phyloP scores from a whole-genome alignment of 2,113 vertebrate species.

The Dipodomys stephensi region DNA sequence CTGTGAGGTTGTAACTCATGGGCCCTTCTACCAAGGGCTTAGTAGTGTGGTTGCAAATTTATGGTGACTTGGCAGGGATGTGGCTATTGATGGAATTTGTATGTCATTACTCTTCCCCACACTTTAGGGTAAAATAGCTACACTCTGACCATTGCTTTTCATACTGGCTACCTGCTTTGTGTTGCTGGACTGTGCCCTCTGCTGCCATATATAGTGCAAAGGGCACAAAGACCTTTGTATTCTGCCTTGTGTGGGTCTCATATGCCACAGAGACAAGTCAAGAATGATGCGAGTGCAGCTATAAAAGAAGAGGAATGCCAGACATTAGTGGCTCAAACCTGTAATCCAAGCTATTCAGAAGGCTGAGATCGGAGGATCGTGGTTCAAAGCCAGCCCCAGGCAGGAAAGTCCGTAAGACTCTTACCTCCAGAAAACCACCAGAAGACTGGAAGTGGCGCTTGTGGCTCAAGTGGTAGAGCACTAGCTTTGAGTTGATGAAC shows the following conservation, averaged over 20 bases:
- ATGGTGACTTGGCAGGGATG: neutral
- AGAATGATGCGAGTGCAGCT: neutral
- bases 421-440: too few species aligned
- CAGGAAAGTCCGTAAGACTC: too few species aligned
- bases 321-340: too few species aligned
- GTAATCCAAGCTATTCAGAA: too few species aligned
- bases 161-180: neutral
- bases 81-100: neutral
- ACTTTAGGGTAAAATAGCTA: neutral
- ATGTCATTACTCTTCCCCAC: neutral
- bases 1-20: neutral
- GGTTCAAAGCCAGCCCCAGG: too few species aligned
- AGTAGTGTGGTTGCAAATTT: neutral
- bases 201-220: neutral
- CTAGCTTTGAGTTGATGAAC: too few species aligned
- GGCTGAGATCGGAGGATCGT: too few species aligned
- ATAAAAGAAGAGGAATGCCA: neutral
- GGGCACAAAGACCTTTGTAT: neutral
- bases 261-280: neutral
- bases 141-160: neutral
- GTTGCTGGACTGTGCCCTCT: neutral
- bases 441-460: too few species aligned
- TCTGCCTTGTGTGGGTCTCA: neutral
- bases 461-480: too few species aligned
- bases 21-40: neutral